Base-by-base conservation (phyloP, 37 sponge, comb jelly and placozoan species). In the Agelas oroides region DNA sequence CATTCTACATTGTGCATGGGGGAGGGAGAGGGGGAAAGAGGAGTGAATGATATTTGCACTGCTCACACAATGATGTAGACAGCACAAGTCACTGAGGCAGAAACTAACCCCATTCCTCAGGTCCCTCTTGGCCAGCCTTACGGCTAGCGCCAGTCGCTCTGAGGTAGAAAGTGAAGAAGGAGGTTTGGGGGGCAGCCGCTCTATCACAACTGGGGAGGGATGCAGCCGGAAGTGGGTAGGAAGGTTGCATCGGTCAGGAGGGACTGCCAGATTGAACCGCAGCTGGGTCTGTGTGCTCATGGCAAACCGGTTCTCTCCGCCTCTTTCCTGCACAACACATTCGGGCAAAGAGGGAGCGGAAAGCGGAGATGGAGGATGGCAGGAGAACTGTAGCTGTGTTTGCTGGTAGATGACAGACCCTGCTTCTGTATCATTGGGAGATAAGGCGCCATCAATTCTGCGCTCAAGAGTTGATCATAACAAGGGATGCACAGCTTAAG, bases 151-250 rank as follows among this genome's bases (percentile, higher is more conserved):
- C 62, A 92, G 84, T 13, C 71, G 38, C 19, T 87, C 85, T 1
- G 78, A 31, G 19, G 86, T 53, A 15, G 68, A 27, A 14, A 55
- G 24, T 32, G 46, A 57, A 34, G 40, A 55, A 15, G 62, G 24
- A 34, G 37, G 55, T 12, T 27, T 30, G 79, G 19, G 59, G 79
- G 36, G 14, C 5, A 69, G 34, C 69, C 84, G 84, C 52, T 81
- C 84, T 21, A 88, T 75, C 8, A 88, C 62, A 0, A 93, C 86
- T 35, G 93, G 93, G 35, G 86, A 61, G 1, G 88, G 89, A 12
- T 79, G 41, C 32, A 84, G 81, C 55, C 73, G 66, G 41, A 86
- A 79, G 65, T 71, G 59, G 11, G 84, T 73, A 0, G 66, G 78
- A 52, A 83, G 54, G 59, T 82, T 71, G 14, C 53, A 5, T 17